A percentile compares a stretch with the other conserved stretches of the same genome.
These are phyloP conservation scores for Bufo bufo DNA, from an alignment of 2,113 vertebrate genomes.

Conservation along the genomic window DNA sequence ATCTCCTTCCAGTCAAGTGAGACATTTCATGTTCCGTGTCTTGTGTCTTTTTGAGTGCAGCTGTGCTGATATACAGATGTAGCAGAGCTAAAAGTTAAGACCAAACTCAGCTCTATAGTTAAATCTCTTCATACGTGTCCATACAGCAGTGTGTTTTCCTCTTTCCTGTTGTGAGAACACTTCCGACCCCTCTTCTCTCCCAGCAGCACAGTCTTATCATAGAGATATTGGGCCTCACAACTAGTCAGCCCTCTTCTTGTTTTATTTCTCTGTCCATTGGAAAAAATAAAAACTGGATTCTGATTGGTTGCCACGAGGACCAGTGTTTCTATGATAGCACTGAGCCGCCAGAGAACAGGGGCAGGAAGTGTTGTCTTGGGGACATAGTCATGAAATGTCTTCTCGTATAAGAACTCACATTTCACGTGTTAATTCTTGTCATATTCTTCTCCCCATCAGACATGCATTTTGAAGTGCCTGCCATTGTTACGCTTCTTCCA, in stretches of 20 bases:
- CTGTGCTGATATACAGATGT: neutral
- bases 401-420: neutral
- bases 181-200: neutral
- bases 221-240: neutral
- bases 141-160: neutral
- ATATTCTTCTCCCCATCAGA: constrained; percentile 64
- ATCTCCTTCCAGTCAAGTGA: constrained; percentile 88
- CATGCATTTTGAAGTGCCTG: constrained; percentile 68
- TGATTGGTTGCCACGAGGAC: neutral
- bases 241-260: no score
- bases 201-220: neutral
- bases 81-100: neutral
- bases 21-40: neutral
- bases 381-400: neutral
- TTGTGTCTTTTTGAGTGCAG: neutral
- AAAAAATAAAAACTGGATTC: neutral
- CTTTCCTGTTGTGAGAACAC: neutral
- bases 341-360: neutral
- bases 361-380: constrained; percentile 4
- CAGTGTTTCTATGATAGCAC: neutral
- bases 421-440: neutral
- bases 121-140: neutral
- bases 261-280: no score
- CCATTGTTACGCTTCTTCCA: constrained; percentile 52
- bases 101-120: neutral